Conservation (phyloP, 2,888 invertebrate genomes). For the Escarpia spicata region DNA sequence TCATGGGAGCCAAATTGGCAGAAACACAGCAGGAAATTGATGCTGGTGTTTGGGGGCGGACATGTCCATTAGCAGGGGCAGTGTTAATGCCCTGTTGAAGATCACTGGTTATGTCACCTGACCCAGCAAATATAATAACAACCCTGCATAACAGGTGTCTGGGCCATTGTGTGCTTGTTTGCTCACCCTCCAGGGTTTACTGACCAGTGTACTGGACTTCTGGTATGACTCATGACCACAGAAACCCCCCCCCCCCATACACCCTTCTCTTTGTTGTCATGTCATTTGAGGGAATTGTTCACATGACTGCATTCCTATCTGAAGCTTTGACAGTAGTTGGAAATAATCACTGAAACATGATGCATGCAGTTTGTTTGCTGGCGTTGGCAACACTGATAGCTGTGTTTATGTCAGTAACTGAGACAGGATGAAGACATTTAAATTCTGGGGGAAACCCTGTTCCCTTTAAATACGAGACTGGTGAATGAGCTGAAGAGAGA, state of each 20-base stretch:
- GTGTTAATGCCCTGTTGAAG: not conserved
- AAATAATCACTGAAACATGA: not conserved
- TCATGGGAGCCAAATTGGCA: not conserved
- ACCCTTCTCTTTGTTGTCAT: not conserved
- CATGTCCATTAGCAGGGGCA: not conserved
- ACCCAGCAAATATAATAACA: constrained; percentile 6
- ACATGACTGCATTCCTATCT: not conserved
- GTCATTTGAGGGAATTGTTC: not conserved
- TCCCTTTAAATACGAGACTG: not conserved
- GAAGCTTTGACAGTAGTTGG: constrained; percentile 1
- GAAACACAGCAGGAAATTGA: not conserved
- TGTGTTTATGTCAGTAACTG: no score
- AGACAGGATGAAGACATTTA: no score
- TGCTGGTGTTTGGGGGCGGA: not conserved
- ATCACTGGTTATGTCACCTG: not conserved
- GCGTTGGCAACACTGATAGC: not conserved
- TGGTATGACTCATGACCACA: not conserved
- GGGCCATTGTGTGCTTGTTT: not conserved
- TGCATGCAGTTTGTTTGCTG: not conserved
- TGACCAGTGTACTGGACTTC: not conserved
- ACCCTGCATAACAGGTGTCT: constrained; percentile 6
- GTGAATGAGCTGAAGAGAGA: not conserved
- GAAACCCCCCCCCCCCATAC: not conserved
- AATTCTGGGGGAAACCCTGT: not conserved
- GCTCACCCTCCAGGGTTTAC: not conserved